Base-by-base conservation (phyloP, 1,140 invertebrate species). In the Branchinecta lynchi region DNA sequence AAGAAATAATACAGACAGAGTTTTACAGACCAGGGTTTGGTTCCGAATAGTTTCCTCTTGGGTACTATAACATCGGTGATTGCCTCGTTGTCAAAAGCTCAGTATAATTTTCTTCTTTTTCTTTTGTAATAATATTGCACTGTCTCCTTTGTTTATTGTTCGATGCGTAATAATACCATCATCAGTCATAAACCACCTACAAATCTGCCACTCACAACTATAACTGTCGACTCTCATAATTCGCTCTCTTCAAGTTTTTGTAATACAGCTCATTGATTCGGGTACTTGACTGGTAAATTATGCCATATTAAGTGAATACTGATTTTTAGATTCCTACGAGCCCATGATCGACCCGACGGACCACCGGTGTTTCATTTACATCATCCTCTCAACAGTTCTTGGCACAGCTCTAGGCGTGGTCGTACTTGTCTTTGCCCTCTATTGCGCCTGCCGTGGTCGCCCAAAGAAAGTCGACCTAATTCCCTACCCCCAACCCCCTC, bases 321-420 rank as follows among this genome's bases (percentile, higher is more conserved):
- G 5, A 20, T 60, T 60, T 60, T 60, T 60, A 60, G 51, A 60
- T 60, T 12, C 51, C 12, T 60, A 15, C 17, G 51, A 6, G 17
- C 12, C 51, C 17, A 60, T 15, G 21, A 17, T 70, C 65, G 32
- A 65, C 45, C 21, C 68, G 9, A 45, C 68, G 46, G 71, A 71
- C 43, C 45, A 44, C 15, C 68, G 69, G 51, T 71, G 71, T 12
- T 69, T 71, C n/a, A n/a, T 69, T 3, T 71, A 66, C 32, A 44
- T 69, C 21, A 71, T 71, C 45, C 65, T 66, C 8, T 45, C 68
- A 10, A 68, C 69, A n/a, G 71, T 44, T 21, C 45, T 71, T 45
- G 71, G 51, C 15, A 69, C 71, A 7, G 67, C 71, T 12, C 68
- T 71, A 44, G 67, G 67, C n/a, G 71, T 71, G n/a, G 69, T 68